Evolutionary conservation across 2,113 vertebrate species (phyloP).

Genomic region (Ochotona princeps): DNA sequence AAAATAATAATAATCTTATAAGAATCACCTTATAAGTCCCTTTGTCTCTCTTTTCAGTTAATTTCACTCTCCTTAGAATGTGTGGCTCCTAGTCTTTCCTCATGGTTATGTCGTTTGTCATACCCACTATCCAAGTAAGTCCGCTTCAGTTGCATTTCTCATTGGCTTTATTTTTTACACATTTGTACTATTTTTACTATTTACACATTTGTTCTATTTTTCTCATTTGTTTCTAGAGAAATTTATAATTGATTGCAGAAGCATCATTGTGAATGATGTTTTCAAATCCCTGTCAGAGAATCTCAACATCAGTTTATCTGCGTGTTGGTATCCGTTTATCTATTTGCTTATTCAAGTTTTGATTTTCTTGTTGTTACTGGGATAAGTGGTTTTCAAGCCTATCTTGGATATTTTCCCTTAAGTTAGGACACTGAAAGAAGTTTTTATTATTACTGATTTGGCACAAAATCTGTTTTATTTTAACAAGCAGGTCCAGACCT

Average conservation of each 20-base stretch:
- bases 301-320: constrained; percentile 59
- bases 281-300: constrained; percentile 64
- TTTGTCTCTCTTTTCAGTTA: not conserved
- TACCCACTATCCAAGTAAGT: constrained; percentile 33
- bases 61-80: constrained; percentile 35
- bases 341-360: constrained; percentile 55
- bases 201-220: constrained; percentile 51
- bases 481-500: constrained; percentile 25
- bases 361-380: constrained; percentile 56
- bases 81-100: constrained; percentile 30
- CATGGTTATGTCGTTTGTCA: constrained; percentile 35
- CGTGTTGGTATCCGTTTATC: constrained; percentile 27
- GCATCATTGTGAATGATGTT: constrained; percentile 55
- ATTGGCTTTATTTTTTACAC: constrained; percentile 40
- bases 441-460: constrained; percentile 27
- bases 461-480: not conserved
- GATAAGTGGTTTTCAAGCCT: constrained; percentile 38
- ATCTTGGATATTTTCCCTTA: constrained; percentile 39
- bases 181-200: constrained; percentile 48
- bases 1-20: no score
- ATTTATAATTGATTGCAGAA: constrained; percentile 68
- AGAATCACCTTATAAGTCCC: not conserved
- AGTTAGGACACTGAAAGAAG: constrained; percentile 17
- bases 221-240: constrained; percentile 60
- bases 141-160: constrained; percentile 55